Conservation (phyloP, 2,113 vertebrate species). For the Salvelinus sp. region DNA sequence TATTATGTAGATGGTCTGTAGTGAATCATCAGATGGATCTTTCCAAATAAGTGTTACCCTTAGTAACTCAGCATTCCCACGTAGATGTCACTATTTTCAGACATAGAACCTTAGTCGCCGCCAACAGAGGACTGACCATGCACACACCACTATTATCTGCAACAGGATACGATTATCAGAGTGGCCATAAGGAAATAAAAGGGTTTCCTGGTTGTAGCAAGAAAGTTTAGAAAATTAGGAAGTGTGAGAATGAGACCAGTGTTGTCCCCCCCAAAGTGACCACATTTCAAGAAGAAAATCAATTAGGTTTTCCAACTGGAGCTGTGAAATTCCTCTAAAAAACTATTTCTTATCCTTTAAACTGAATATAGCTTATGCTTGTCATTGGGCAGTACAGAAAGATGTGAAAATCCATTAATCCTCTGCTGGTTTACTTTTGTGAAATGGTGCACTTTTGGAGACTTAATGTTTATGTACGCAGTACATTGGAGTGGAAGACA, state of each 20-base stretch:
- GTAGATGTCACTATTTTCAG: no score
- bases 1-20: no score
- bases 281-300: not conserved
- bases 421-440: slow-evolving; percentile 33
- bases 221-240: no score
- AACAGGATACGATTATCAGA: no score
- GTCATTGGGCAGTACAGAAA: slow-evolving; percentile 13
- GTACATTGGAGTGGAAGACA: slow-evolving; percentile 16
- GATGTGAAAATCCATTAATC: slow-evolving; percentile 14
- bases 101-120: no score
- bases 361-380: not conserved
- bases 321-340: slow-evolving; percentile 25
- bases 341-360: not conserved
- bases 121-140: no score
- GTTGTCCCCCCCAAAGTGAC: no score
- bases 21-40: no score
- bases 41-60: no score
- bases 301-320: not conserved
- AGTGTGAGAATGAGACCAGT: no score
- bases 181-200: not conserved
- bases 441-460: slow-evolving; percentile 6
- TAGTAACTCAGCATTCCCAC: no score
- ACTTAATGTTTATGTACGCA: not conserved
- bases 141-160: not conserved
- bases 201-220: no score